Evolutionary conservation across 1,140 invertebrate genomes (phyloP).

Genomic region (Laupala kohalensis): DNA sequence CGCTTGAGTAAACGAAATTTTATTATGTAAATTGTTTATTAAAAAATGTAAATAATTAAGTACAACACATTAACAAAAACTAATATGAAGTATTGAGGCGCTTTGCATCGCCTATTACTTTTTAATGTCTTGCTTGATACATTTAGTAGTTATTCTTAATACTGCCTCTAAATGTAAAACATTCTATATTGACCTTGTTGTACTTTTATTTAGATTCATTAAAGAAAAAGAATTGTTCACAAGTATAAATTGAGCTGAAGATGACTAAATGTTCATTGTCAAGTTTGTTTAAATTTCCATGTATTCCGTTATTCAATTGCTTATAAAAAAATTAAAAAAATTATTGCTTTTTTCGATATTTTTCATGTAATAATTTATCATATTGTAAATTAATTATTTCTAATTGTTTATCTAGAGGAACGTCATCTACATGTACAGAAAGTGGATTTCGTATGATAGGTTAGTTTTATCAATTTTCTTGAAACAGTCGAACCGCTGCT

Average conservation of each 20-base stretch:
- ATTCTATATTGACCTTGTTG: background rate
- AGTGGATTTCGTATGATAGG: background rate
- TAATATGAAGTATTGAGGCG: background rate
- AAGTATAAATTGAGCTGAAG: background rate
- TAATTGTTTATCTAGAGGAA: background rate
- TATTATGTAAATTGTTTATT: no score
- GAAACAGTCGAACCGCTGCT: background rate
- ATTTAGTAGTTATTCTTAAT: background rate
- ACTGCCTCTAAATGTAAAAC: background rate
- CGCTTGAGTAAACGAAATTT: background rate
- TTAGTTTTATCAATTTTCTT: background rate
- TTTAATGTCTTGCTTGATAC: background rate
- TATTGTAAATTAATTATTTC: background rate
- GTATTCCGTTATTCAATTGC: background rate
- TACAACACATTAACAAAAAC: background rate
- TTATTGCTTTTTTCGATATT: background rate
- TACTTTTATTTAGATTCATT: background rate
- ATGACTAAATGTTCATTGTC: background rate
- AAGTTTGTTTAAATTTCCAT: background rate
- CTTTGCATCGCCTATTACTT: background rate
- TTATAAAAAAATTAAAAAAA: background rate
- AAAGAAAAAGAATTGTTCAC: background rate
- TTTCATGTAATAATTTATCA: background rate
- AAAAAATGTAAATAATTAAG: background rate
- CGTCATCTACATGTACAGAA: background rate